Evolutionary conservation across 2,113 vertebrate genomes (phyloP).

Genomic region (Peucedramus taeniatus): DNA sequence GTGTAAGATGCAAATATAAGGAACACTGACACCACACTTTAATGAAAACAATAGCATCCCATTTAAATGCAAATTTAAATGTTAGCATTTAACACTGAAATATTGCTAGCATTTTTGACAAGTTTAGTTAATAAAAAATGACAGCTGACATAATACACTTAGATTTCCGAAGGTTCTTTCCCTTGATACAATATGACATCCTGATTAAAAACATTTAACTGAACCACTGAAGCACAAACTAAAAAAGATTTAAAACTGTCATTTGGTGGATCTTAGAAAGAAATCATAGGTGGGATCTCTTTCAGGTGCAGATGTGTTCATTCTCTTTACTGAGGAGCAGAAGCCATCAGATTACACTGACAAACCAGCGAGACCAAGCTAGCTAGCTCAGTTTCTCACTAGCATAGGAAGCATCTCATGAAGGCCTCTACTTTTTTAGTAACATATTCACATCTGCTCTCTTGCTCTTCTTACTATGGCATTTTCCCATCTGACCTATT

Average conservation of each 20-base stretch:
- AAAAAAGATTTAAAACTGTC: neutral
- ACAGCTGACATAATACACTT: neutral
- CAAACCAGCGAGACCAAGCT: neutral
- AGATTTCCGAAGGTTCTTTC: neutral
- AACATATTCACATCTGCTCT: neutral
- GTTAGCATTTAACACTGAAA: neutral
- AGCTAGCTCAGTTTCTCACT: neutral
- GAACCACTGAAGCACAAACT: conserved; percentile 8
- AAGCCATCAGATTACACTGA: neutral
- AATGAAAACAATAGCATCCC: neutral
- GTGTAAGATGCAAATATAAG: neutral
- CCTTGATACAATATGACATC: neutral
- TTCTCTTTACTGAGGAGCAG: neutral
- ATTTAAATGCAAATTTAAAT: neutral
- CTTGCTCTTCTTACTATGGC: neutral
- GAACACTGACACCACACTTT: neutral
- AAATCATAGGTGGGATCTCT: neutral
- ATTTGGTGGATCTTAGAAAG: neutral
- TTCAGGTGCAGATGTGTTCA: neutral
- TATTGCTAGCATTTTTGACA: neutral
- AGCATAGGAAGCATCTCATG: neutral
- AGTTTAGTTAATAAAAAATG: conserved; percentile 23
- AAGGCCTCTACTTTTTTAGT: neutral
- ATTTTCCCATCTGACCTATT: neutral
- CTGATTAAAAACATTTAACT: conserved; percentile 33